Conservation (phyloP, 2,797 vertebrate species). For the Poeciliopsis turneri region DNA sequence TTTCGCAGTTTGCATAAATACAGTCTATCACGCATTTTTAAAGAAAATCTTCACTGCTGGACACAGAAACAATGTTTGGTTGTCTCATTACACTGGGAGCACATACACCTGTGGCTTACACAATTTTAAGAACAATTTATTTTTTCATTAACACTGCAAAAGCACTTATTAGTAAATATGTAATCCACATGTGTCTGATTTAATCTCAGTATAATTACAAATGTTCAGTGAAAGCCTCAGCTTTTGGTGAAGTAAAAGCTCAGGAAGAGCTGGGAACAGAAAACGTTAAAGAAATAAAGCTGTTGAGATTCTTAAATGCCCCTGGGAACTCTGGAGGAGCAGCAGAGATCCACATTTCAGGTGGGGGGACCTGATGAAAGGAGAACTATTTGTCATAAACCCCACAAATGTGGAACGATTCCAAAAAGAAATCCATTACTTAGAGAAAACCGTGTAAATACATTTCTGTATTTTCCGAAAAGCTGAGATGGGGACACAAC, state of each 20-base stretch:
- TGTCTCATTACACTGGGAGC: background rate
- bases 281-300: background rate
- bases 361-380: background rate
- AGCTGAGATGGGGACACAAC: background rate
- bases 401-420: background rate
- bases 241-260: background rate
- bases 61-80: background rate
- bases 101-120: background rate
- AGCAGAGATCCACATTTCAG: slow-evolving; percentile 1
- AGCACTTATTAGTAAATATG: background rate
- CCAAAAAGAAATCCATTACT: background rate
- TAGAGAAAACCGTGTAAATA: background rate
- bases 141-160: background rate
- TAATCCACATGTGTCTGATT: background rate
- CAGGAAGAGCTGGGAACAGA: background rate
- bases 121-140: background rate
- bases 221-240: background rate
- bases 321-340: background rate
- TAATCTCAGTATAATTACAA: background rate
- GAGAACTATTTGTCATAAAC: background rate
- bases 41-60: background rate
- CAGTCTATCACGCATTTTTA: background rate
- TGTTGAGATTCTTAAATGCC: background rate
- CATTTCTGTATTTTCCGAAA: background rate
- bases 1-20: background rate